These are phyloP conservation scores for Arizona elegans DNA, from an alignment of 2,113 vertebrate species.

Conservation along the genomic window DNA sequence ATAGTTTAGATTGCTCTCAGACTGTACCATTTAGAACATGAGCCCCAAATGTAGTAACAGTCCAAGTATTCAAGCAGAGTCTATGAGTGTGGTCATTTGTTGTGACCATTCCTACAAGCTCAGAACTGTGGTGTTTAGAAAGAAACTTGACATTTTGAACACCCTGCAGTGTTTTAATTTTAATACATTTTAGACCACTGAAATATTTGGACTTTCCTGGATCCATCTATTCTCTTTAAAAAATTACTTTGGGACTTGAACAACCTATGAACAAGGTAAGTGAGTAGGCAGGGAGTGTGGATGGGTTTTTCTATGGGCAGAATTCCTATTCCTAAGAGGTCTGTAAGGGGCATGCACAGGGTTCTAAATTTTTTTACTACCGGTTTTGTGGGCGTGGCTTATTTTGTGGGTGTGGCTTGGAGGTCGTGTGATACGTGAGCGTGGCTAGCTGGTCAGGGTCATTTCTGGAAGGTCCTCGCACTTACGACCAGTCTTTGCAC, in stretches of 20 bases:
- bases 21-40: background rate
- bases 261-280: background rate
- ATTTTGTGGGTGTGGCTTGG: no score
- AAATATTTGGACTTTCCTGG: background rate
- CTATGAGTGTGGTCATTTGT: background rate
- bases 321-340: background rate
- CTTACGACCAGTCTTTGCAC: no score
- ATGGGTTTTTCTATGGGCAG: background rate
- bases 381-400: no score
- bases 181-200: background rate
- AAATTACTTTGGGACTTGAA: background rate
- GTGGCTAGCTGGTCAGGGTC: no score
- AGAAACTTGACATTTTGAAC: background rate
- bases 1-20: background rate
- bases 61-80: background rate
- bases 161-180: background rate
- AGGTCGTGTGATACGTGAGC: no score
- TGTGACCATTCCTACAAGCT: background rate
- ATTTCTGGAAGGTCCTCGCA: no score
- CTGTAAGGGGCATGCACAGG: no score
- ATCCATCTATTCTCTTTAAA: background rate
- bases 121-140: background rate
- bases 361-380: no score
- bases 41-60: background rate
- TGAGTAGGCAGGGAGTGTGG: background rate